Percentiles rank a stretch among this genome's conserved stretches.
Conservation (phyloP, 2,888 invertebrate species). For the Apantesis nais region DNA sequence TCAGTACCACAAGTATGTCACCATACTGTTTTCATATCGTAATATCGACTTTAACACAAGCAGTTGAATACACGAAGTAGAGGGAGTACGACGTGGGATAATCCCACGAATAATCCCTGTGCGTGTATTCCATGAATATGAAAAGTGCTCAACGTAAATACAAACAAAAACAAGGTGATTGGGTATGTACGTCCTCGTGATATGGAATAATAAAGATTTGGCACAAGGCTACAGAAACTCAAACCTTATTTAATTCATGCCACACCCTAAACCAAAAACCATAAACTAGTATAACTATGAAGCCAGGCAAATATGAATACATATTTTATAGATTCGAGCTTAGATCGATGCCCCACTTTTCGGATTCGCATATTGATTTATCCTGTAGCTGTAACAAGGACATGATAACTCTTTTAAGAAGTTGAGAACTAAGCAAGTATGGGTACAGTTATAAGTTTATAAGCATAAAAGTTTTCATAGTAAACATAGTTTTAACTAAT, state of each 20-base stretch:
- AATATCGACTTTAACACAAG: neutral
- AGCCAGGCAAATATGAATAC: conserved; percentile 6
- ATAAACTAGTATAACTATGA: conserved; percentile 9
- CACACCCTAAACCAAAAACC: conserved; percentile 14
- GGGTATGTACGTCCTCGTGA: conserved; percentile 1
- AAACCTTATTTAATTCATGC: conserved; percentile 9
- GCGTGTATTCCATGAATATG: conserved; percentile 6
- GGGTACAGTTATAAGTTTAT: neutral
- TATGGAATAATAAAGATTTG: conserved; percentile 12
- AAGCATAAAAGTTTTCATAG: neutral
- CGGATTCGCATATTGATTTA: neutral
- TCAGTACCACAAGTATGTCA: neutral
- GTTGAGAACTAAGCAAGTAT: neutral
- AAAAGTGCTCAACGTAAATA: conserved; percentile 1
- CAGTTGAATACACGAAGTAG: neutral
- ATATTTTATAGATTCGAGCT: conserved; percentile 4
- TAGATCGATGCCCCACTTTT: neutral
- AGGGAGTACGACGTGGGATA: neutral
- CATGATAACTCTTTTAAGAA: neutral
- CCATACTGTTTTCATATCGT: neutral
- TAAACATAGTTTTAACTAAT: neutral
- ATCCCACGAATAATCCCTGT: neutral
- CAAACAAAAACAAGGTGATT: conserved; percentile 7
- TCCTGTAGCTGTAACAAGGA: neutral
- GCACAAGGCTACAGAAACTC: conserved; percentile 12